A percentile compares a stretch with the other conserved stretches of the same genome.
These are phyloP conservation scores for Palythoa grandis DNA, from an alignment of 92 coral and sea anemone genomes.

Conservation along the genomic window DNA sequence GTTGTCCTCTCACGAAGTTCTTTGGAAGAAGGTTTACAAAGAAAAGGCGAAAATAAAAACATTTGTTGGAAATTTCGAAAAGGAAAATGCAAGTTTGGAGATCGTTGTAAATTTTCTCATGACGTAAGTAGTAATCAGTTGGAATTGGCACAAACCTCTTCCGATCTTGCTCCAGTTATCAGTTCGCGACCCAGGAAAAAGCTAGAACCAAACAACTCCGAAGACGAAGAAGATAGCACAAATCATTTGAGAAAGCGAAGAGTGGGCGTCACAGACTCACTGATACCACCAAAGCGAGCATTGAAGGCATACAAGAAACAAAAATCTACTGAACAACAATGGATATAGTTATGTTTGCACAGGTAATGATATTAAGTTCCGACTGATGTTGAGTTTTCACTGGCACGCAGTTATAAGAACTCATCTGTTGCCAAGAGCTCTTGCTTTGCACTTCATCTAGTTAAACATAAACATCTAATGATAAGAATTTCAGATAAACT, in stretches of 20 bases:
- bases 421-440: too few species aligned
- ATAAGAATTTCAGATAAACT: too few species aligned
- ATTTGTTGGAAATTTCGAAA: constrained; percentile 82
- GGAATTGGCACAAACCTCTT: constrained; percentile 13
- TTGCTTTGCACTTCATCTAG: too few species aligned
- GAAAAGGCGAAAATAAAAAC: constrained; percentile 62
- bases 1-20: constrained; percentile 75
- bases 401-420: too few species aligned
- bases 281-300: constrained; percentile 93
- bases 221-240: constrained; percentile 58
- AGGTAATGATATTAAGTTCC: neutral
- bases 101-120: constrained; percentile 75
- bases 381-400: too few species aligned
- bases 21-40: constrained; percentile 49
- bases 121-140: constrained; percentile 29
- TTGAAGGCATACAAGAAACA: constrained; percentile 85
- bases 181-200: constrained; percentile 33
- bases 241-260: constrained; percentile 67
- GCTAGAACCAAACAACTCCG: constrained; percentile 50
- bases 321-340: constrained; percentile 49
- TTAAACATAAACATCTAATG: too few species aligned
- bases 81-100: constrained; percentile 80
- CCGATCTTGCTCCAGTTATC: constrained; percentile 32
- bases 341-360: constrained; percentile 27
- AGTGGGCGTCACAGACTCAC: constrained; percentile 86